Conservation (phyloP, 2,888 invertebrate genomes). For the Xanthia icteritia region DNA sequence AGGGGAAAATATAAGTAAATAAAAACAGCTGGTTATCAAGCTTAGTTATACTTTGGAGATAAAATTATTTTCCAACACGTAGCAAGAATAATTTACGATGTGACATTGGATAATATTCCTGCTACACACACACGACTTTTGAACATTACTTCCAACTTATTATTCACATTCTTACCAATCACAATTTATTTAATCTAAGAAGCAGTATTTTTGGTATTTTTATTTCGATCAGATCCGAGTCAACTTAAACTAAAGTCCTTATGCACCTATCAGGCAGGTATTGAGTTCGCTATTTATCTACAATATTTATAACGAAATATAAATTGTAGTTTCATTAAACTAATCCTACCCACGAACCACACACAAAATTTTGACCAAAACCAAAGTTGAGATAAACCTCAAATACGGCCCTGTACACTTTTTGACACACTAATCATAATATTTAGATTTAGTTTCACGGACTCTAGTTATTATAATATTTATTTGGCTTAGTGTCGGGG, state of each 20-base stretch:
- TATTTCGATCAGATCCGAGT: background rate
- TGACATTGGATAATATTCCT: background rate
- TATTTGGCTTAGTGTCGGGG: background rate
- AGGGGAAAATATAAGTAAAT: background rate
- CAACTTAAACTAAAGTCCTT: background rate
- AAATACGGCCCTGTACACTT: constrained; percentile 53
- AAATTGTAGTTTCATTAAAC: background rate
- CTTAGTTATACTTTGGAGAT: background rate
- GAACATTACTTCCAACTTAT: background rate
- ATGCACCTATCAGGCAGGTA: background rate
- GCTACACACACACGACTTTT: background rate
- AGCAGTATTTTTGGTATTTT: background rate
- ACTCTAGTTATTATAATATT: constrained; percentile 50
- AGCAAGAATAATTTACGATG: background rate
- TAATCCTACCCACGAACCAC: background rate
- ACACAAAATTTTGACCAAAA: too few relatives aligned
- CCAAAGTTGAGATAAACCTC: too few relatives aligned
- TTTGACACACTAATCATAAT: constrained; percentile 62
- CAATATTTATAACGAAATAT: background rate
- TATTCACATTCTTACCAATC: background rate
- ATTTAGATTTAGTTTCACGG: constrained; percentile 56
- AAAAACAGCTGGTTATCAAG: constrained; percentile 1
- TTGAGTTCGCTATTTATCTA: background rate
- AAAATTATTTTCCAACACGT: background rate
- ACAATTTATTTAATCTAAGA: background rate